Evolutionary conservation across 1,140 invertebrate species (phyloP), one percentile per base, ranked within the genome.

Genomic region (Zaprionus nigranus): DNA sequence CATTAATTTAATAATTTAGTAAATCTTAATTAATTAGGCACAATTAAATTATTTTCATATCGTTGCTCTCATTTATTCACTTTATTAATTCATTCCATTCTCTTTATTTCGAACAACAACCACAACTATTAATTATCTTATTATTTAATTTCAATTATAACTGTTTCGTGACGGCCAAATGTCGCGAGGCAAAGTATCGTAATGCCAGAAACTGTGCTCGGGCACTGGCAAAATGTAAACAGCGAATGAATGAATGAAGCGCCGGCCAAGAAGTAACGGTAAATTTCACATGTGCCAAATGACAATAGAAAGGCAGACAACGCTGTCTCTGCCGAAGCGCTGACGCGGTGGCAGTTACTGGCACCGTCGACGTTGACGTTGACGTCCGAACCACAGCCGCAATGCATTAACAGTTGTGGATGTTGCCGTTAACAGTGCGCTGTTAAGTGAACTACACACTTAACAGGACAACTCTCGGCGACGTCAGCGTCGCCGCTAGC

Each of bases 251-350:
- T 83, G 83, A 83, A 82, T 78, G 79, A 77, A 77, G 74, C 75
- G 78, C 64, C 67, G 78, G 75, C 78, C 71, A 82, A 87, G 84
- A 87, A 80, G 83, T 87, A 87, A 87, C 78, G 84, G 80, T 87
- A 87, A 83, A 87, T 87, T 87, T 87, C 84, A 88, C 85, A 90
- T 88, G 84, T 90, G 85, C 24, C 78, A 88, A 88, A 88, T 88
- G 81, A 88, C 85, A 88, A 88, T 84, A 84, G 84, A 81, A 82
- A 46, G 58, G 70, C 69, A 64, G 79, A 64, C 59, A 62, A 56
- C 57, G 59, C 62, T 28, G 64, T 54, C 65, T n/a, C 40, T 53
- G 59, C 20, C 20, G 30, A 34, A 9, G 30, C 9, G 46, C 46
- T 22, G 11, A 12, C 20, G 9, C 46, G 9, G 46, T 46, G 5